Base-by-base conservation (phyloP, 2,113 vertebrate genomes). In the Psephotus haematonotus region DNA sequence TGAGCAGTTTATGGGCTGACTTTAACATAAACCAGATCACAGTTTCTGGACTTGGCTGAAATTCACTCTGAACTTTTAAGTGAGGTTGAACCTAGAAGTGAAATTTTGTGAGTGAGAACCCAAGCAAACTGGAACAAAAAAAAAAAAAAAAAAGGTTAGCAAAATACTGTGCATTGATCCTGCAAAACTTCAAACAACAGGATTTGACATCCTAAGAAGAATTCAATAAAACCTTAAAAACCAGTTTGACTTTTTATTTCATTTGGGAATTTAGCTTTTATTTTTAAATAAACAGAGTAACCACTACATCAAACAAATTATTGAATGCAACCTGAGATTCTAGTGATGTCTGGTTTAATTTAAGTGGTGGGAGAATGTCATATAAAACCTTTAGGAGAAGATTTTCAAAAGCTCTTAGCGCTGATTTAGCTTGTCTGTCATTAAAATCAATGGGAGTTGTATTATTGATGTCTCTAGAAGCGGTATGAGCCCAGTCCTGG, bases 21-120 rank as follows among this genome's bases (percentile, higher is more conserved):
- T 95, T 85, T 91, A 93, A 96, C 95, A 96, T 69, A 96, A 93
- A 87, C 52, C 96, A 97, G 96, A 96, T 80, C 88, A 82, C 83
- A 57, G 28, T 79, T 84, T 72, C 69, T 74, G 59, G 77, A 77
- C 78, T 96, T 95, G 95, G 95, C 69, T 96, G 92, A 95, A 96
- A 87, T 89, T 96, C 91, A 74, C 59, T 46, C 86, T 85, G 81
- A 96, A 94, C 82, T 82, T 94, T 88, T 86, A 86, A 95, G 93
- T 82, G 62, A 91, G 50, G 68, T 76, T 91, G 80, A 96, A 93
- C 65, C 88, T 81, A 83, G 91, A 97, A 96, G 95, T 79, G 80
- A 94, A 90, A 94, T 96, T 96, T 84, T 92, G 85, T 86, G 75
- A 91, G 82, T 68, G 72, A 88, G 70, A 84, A 79, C 72, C 57